phyloP scores from a whole-genome alignment of 1,140 invertebrate species.

The Phocides pigmalion region DNA sequence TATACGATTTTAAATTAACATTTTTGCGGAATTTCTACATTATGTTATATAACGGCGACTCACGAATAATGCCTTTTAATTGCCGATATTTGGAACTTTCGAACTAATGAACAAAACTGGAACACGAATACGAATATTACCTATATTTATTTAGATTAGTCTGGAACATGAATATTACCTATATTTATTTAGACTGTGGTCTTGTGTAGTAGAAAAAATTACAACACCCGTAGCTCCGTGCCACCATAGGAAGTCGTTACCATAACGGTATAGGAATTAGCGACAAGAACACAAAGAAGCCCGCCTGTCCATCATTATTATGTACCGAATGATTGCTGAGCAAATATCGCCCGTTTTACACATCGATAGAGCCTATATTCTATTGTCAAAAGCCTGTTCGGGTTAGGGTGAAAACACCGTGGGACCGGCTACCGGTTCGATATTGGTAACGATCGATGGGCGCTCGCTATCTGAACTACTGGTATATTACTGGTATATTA shows the following conservation, averaged over 20 bases:
- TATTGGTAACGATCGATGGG: conserved; percentile 15
- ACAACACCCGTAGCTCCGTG: conserved; percentile 17
- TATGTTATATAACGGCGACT: too few relatives aligned
- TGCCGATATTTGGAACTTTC: too few relatives aligned
- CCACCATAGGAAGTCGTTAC: conserved; percentile 69
- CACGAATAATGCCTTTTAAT: too few relatives aligned
- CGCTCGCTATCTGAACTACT: not conserved
- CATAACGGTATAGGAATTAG: conserved; percentile 75
- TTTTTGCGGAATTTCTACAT: too few relatives aligned
- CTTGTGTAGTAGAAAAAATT: conserved; percentile 16
- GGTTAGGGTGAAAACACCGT: conserved; percentile 30
- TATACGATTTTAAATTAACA: too few relatives aligned
- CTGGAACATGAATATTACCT: too few relatives aligned
- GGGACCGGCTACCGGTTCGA: conserved; percentile 19
- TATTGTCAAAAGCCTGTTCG: conserved; percentile 22
- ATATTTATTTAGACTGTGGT: not conserved
- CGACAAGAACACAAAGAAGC: conserved; percentile 60
- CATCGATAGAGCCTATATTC: conserved; percentile 37
- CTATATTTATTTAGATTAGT: conserved; percentile 1
- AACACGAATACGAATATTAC: too few relatives aligned
- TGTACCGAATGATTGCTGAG: conserved; percentile 22
- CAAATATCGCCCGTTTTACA: conserved; percentile 26
- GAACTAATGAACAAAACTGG: too few relatives aligned
- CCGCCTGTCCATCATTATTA: conserved; percentile 59
- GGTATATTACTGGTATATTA: too few relatives aligned